Evolutionary conservation across 2,113 vertebrate species (phyloP), one percentile per base, ranked within the genome.

Genomic region (Lasiurus borealis): DNA sequence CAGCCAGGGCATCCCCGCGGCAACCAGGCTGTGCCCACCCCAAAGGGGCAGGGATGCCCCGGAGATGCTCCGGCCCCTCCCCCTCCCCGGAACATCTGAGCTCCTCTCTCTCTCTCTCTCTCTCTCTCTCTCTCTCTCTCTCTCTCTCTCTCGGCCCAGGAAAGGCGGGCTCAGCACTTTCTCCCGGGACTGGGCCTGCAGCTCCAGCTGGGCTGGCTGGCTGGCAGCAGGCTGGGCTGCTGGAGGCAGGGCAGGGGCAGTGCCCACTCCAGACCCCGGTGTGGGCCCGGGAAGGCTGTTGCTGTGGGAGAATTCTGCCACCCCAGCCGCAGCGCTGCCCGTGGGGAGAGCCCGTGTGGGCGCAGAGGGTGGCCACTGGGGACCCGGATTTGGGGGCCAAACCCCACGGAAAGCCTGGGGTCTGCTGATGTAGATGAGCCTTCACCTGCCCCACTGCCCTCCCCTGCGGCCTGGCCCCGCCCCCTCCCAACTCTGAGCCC

Each of bases 371-470:
- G 31, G 54, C n/a, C 62, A 62, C 83, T 11, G 29, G 34, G 27
- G 59, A 29, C 90, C 19, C 0, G 16, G 36, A 14, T 27, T 16
- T 19, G 48, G 57, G 64, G 71, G 46, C 23, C 46, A 36, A 18
- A 21, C 31, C 66, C 18, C 15, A 7, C 57, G 85, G 69, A 68
- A 68, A 88, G 27, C 27, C 0, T 27, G 64, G 71, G 90, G 54
- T 31, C 40, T 14, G 1, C 10, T 3, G 8, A 36, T 13, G 16
- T 1, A 12, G 4, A 19, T n/a, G 8, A 73, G 85, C 54, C 71
- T 57, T 80, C 90, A 91, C 88, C 95, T 94, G 92, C 91, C 34
- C 29, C 54, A 29, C 18, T 8, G 36, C 27, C 36, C 46, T 23
- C 69, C 1, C 4, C 14, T 12, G 62, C 36, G 3, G 36, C 25